phyloP scores from a whole-genome alignment of 2,888 invertebrate species.

The Watsonalla cultraria region DNA sequence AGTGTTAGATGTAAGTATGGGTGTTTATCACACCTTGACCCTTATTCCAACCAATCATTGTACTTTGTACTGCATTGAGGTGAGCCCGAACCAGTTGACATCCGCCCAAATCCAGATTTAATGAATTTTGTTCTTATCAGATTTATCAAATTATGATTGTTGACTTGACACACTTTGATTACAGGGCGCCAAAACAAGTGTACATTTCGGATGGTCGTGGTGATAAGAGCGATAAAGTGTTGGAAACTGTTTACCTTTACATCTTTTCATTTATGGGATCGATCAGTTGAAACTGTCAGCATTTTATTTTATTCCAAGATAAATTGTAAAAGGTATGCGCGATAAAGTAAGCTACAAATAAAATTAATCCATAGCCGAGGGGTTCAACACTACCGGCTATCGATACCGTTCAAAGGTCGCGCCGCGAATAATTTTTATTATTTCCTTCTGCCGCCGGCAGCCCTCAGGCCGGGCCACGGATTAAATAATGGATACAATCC shows the following conservation, averaged over 20 bases:
- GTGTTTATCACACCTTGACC: background rate
- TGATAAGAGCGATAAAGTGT: background rate
- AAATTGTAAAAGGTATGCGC: conserved; percentile 10
- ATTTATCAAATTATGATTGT: background rate
- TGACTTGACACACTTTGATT: background rate
- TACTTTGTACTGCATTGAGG: background rate
- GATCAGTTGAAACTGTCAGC: no score
- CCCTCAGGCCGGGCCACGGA: conserved; percentile 13
- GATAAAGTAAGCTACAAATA: conserved; percentile 27
- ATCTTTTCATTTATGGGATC: no score
- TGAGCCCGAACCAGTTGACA: background rate
- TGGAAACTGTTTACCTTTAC: no score
- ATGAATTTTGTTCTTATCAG: background rate
- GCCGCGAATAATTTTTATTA: conserved; percentile 57
- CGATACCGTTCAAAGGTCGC: conserved; percentile 51
- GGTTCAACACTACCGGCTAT: conserved; percentile 37
- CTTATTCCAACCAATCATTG: background rate
- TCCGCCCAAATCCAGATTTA: background rate
- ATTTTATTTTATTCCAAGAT: no score
- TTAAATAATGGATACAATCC: no score
- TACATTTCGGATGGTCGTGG: background rate
- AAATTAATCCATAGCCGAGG: conserved; percentile 25
- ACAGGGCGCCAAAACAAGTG: background rate
- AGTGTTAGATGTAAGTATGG: background rate
- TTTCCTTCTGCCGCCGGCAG: conserved; percentile 42